phyloP scores from a whole-genome alignment of 1,140 invertebrate species.

The Theocolax elegans region DNA sequence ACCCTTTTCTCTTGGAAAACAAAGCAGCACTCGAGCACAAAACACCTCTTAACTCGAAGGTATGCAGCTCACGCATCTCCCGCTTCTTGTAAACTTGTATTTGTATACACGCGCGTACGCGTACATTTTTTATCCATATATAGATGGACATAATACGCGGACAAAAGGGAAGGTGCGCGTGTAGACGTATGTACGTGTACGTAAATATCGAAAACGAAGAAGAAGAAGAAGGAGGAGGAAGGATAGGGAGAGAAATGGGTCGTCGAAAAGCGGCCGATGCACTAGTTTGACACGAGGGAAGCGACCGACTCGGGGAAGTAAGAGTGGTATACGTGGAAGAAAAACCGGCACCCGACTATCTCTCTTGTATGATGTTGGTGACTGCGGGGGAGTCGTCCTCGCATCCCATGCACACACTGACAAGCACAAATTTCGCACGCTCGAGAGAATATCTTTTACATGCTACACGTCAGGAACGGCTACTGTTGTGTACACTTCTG shows the following conservation, averaged over 20 bases:
- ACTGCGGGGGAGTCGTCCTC: neutral
- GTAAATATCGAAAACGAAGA: neutral
- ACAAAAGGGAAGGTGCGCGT: neutral
- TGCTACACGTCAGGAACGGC: no score
- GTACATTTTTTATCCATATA: no score
- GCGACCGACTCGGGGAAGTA: neutral
- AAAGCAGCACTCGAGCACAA: conserved; percentile 2
- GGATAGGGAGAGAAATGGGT: neutral
- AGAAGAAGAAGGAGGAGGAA: neutral
- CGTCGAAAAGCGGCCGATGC: neutral
- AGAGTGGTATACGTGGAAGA: no score
- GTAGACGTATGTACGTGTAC: neutral
- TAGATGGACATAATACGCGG: no score
- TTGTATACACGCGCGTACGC: no score
- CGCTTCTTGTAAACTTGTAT: no score
- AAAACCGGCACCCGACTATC: neutral
- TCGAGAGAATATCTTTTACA: neutral
- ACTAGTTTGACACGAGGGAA: neutral
- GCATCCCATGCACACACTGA: neutral
- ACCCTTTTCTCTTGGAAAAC: neutral
- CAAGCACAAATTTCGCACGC: conserved; percentile 9
- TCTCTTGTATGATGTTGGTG: neutral
- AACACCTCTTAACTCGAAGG: neutral
- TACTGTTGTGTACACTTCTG: no score
- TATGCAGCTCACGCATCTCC: neutral